phyloP scores from a whole-genome alignment of 2,113 vertebrate genomes.

The Holacanthus passer region DNA sequence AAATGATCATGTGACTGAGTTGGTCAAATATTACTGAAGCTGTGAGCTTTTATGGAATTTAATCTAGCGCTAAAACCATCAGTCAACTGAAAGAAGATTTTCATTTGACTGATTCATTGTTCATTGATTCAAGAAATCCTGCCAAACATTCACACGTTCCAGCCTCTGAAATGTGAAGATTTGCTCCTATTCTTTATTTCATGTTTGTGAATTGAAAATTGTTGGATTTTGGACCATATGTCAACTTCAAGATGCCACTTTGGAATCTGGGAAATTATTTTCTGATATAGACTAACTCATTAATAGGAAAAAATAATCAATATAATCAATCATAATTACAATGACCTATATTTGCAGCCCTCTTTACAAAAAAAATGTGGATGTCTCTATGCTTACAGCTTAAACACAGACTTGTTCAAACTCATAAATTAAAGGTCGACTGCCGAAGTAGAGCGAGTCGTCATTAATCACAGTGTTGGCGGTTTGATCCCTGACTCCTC shows the following conservation, averaged over 20 bases:
- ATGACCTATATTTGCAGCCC: not conserved
- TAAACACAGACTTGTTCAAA: not conserved
- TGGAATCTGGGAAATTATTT: no score
- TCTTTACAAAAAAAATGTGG: not conserved
- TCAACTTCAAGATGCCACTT: no score
- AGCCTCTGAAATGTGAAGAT: not conserved
- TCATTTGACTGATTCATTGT: no score
- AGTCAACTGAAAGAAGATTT: no score
- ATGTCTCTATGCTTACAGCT: not conserved
- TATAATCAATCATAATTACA: not conserved
- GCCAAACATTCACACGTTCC: no score
- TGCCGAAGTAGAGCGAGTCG: not conserved
- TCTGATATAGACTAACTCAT: no score
- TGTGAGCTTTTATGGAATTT: no score
- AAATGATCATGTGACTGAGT: no score
- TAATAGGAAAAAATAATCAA: not conserved
- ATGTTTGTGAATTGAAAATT: not conserved
- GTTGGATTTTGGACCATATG: no score
- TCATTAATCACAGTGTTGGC: not conserved
- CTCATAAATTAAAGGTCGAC: not conserved
- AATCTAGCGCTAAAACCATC: no score
- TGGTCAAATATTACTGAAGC: no score
- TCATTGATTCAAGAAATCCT: no score
- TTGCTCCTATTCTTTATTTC: not conserved
- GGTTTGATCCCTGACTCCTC: not conserved